Evolutionary conservation across 2,797 vertebrate species (phyloP).

Genomic region (Lepilemur ruficaudatus): DNA sequence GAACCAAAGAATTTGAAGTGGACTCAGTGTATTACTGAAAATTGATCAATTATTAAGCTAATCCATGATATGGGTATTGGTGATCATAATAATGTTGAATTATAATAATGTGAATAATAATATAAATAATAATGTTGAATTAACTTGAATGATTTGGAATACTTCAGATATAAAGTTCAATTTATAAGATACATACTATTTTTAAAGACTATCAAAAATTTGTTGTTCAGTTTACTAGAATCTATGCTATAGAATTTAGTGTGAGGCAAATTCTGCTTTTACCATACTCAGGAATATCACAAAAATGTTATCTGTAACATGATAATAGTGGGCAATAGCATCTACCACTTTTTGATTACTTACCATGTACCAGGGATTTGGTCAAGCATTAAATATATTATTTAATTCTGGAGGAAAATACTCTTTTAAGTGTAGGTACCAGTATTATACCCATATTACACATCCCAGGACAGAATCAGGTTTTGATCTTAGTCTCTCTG

Average conservation of each 20-base stretch:
- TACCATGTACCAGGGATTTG: not conserved
- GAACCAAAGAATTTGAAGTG: not conserved
- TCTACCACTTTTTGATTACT: not conserved
- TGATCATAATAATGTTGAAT: not conserved
- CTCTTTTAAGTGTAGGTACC: not conserved
- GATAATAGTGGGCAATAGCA: not conserved
- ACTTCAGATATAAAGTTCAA: not conserved
- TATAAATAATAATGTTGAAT: not conserved
- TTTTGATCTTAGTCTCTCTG: not conserved
- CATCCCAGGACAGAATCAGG: not conserved
- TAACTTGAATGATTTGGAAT: constrained; percentile 5
- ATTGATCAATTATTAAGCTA: not conserved
- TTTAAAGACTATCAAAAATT: not conserved
- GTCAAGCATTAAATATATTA: not conserved
- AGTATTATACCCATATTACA: not conserved
- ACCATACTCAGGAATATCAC: not conserved
- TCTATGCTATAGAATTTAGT: not conserved
- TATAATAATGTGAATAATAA: too few relatives aligned
- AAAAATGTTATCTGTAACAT: not conserved
- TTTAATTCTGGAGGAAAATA: constrained; percentile 10
- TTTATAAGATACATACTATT: not conserved
- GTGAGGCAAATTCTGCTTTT: not conserved
- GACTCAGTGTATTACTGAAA: not conserved
- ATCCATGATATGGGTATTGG: not conserved
- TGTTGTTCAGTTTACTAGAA: not conserved